A percentile compares a stretch with the other conserved stretches of the same genome.
These are phyloP conservation scores for Catocala nupta DNA, from an alignment of 2,888 invertebrate genomes.

Conservation along the genomic window DNA sequence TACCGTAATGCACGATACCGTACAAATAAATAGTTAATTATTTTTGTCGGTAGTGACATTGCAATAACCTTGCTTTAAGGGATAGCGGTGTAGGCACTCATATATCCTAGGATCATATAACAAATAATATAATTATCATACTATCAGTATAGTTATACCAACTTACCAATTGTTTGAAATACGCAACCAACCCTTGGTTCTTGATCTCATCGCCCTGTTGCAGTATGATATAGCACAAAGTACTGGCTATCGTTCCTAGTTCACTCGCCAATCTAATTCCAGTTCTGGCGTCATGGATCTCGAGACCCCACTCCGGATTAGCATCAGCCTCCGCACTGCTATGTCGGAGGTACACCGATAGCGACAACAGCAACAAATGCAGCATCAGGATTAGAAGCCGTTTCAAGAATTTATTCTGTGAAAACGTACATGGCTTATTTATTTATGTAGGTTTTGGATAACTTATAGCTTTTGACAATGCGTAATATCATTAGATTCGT, in stretches of 20 bases:
- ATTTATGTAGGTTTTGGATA: too few relatives aligned
- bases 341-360: slow-evolving; percentile 96
- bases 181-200: slow-evolving; percentile 96
- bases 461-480: too few relatives aligned
- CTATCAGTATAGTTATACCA: too few relatives aligned
- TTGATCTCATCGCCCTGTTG: slow-evolving; percentile 98
- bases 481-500: too few relatives aligned
- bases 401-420: slow-evolving; percentile 96
- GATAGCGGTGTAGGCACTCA: too few relatives aligned
- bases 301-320: slow-evolving; percentile 75
- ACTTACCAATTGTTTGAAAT: slow-evolving; percentile 95
- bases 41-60: too few relatives aligned
- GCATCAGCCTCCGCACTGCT: slow-evolving; percentile 74
- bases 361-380: slow-evolving; percentile 95
- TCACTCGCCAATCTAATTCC: slow-evolving; percentile 92
- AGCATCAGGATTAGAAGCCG: slow-evolving; percentile 95
- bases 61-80: too few relatives aligned
- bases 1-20: too few relatives aligned
- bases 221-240: slow-evolving; percentile 94
- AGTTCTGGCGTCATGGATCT: slow-evolving; percentile 71
- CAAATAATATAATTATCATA: too few relatives aligned
- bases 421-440: slow-evolving; percentile 17
- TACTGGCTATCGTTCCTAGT: slow-evolving; percentile 94
- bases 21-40: too few relatives aligned
- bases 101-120: too few relatives aligned